Conservation (phyloP, 2,888 invertebrate species). For the Conchocele bisecta region DNA sequence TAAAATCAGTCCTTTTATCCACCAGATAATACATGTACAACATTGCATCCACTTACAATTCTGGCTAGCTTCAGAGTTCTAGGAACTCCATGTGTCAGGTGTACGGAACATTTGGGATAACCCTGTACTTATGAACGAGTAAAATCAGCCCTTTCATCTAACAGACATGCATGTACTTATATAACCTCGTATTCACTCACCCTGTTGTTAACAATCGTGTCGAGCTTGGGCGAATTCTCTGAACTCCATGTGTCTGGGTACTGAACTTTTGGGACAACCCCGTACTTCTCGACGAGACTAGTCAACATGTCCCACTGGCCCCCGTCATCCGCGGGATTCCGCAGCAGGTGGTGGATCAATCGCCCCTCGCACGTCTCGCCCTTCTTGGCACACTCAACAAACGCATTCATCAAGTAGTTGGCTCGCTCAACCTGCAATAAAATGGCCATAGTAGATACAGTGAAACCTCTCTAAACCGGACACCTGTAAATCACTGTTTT, state of each 20-base stretch:
- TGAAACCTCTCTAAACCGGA: too few relatives aligned
- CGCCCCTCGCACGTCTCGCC: constrained; percentile 91
- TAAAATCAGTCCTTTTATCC: too few relatives aligned
- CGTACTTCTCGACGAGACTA: constrained; percentile 93
- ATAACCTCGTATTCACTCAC: too few relatives aligned
- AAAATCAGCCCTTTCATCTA: too few relatives aligned
- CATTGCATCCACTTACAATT: too few relatives aligned
- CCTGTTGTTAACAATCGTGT: constrained; percentile 91
- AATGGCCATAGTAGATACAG: not conserved
- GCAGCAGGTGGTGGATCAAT: constrained; percentile 90
- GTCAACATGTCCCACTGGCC: constrained; percentile 96
- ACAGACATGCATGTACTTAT: too few relatives aligned
- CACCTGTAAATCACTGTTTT: too few relatives aligned
- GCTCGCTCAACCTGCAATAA: constrained; percentile 89
- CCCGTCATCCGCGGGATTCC: constrained; percentile 79
- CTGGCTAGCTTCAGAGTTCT: too few relatives aligned
- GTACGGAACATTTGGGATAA: too few relatives aligned
- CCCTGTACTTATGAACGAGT: too few relatives aligned
- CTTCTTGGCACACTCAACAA: constrained; percentile 89
- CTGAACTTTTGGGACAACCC: constrained; percentile 93
- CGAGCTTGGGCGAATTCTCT: constrained; percentile 89
- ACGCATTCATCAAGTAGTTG: constrained; percentile 92
- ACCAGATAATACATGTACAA: too few relatives aligned
- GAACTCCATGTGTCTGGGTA: constrained; percentile 93
- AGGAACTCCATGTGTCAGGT: too few relatives aligned